Percentiles rank a stretch among this genome's conserved stretches.
These are phyloP conservation scores for Arctia plantaginis DNA, from an alignment of 2,888 invertebrate genomes.

Conservation along the genomic window DNA sequence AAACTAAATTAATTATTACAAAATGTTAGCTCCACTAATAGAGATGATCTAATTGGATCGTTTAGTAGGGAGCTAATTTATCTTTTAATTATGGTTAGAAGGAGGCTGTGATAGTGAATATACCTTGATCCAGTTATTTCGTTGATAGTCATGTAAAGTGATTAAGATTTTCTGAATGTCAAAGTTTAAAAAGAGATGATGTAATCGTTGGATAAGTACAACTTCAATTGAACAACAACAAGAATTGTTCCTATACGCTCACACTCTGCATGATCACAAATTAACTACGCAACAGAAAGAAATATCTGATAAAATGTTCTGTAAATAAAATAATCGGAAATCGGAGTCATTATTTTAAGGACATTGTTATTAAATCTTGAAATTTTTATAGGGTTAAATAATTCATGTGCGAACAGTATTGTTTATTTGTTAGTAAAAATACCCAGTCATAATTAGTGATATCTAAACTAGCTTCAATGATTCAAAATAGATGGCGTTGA, in stretches of 20 bases:
- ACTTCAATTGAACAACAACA: no score
- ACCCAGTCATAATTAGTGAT: neutral
- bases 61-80: neutral
- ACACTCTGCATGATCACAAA: neutral
- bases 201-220: neutral
- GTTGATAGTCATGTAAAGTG: slow-evolving; percentile 10
- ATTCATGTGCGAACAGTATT: neutral
- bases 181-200: neutral
- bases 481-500: neutral
- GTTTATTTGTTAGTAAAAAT: neutral
- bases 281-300: neutral
- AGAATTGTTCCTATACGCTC: neutral
- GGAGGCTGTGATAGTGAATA: slow-evolving; percentile 25
- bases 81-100: slow-evolving; percentile 1
- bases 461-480: neutral
- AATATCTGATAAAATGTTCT: neutral
- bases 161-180: slow-evolving; percentile 12
- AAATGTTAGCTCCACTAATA: slow-evolving; percentile 2
- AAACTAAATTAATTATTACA: slow-evolving; percentile 23
- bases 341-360: neutral
- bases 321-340: neutral
- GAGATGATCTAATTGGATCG: neutral
- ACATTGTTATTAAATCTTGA: neutral
- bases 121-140: slow-evolving; percentile 25
- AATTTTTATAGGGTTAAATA: neutral